Percentiles rank a stretch among this genome's conserved stretches.
Conservation (phyloP, 2,797 vertebrate species). For the Rhodeus uyekii region DNA sequence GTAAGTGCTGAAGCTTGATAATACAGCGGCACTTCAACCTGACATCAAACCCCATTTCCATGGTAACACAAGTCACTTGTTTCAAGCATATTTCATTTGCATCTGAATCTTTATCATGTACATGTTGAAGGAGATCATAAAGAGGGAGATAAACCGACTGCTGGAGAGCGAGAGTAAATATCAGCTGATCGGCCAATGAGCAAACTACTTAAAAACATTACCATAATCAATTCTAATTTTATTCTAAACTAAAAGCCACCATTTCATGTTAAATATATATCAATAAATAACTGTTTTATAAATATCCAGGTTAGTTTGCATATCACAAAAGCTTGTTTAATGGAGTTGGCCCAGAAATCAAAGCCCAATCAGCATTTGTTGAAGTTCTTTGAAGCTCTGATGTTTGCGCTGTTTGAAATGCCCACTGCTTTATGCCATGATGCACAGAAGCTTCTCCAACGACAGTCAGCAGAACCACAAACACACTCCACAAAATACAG, state of each 20-base stretch:
- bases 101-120: slow-evolving; percentile 45
- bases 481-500: not conserved
- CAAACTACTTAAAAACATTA: not conserved
- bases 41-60: slow-evolving; percentile 60
- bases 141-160: not conserved
- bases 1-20: slow-evolving; percentile 49
- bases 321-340: slow-evolving; percentile 40
- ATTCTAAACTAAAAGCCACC: not conserved
- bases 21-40: slow-evolving; percentile 62
- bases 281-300: slow-evolving; percentile 3
- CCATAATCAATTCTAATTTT: not conserved
- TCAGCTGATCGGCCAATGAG: not conserved
- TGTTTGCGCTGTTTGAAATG: slow-evolving; percentile 50
- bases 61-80: slow-evolving; percentile 60
- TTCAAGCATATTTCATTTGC: slow-evolving; percentile 52
- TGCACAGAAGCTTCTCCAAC: too few relatives aligned
- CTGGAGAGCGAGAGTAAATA: not conserved
- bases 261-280: slow-evolving; percentile 5
- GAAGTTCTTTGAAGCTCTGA: slow-evolving; percentile 55
- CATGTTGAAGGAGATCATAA: too few relatives aligned
- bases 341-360: slow-evolving; percentile 43
- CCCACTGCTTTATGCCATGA: not conserved
- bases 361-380: slow-evolving; percentile 24
- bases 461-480: not conserved
- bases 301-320: slow-evolving; percentile 37